phyloP scores from a whole-genome alignment of 2,888 invertebrate species.

The Hymenopus coronatus region DNA sequence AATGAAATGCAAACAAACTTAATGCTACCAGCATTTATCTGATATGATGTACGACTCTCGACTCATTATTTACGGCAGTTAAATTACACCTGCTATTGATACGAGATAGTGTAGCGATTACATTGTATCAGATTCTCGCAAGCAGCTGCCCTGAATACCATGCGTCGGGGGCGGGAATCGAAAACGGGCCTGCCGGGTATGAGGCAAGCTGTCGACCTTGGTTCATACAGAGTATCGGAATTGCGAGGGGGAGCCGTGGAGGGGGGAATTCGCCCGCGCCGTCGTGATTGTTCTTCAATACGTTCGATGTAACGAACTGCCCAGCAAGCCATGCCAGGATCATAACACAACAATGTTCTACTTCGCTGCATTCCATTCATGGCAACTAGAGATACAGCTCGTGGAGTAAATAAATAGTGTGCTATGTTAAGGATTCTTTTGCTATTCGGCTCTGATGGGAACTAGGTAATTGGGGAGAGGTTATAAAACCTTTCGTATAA shows the following conservation, averaged over 20 bases:
- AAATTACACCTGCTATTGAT: background rate
- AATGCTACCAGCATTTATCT: background rate
- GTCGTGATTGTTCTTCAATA: background rate
- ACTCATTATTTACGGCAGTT: background rate
- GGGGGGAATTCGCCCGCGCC: too few species aligned
- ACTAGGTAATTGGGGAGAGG: too few species aligned
- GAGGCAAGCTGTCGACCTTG: background rate
- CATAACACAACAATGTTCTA: background rate
- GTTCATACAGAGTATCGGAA: background rate
- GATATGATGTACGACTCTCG: background rate
- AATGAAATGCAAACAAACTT: background rate
- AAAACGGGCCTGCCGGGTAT: background rate
- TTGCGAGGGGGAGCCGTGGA: background rate
- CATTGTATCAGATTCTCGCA: background rate
- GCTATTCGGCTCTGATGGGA: too few species aligned
- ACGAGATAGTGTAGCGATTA: background rate
- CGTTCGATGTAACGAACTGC: background rate
- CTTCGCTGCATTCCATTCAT: background rate
- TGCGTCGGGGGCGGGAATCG: background rate
- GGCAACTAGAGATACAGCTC: too few species aligned
- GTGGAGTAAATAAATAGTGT: too few species aligned
- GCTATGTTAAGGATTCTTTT: too few species aligned
- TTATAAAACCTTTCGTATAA: too few species aligned
- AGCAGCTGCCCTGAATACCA: background rate
- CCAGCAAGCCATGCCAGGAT: background rate